Base-by-base conservation (phyloP, 1,140 invertebrate species). In the Oryctes rhinoceros region DNA sequence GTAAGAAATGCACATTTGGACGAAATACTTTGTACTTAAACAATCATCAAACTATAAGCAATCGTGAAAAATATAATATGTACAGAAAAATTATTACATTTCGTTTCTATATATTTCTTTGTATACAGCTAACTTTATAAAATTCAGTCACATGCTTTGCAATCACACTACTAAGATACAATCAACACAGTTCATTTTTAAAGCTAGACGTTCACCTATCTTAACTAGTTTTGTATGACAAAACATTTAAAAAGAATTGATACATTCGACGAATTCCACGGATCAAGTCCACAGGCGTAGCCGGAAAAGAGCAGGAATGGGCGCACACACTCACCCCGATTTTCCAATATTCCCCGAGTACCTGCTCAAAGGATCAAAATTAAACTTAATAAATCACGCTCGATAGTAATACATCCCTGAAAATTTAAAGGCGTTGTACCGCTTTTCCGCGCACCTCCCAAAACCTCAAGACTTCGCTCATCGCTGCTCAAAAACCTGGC, bases 1-100 rank as follows among this genome's bases (percentile, higher is more conserved):
- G 47, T 76, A 76, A 76, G 75, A 76, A 76, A 76, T 76, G 75
- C 75, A 76, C 75, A 76, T 76, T 76, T 76, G 75, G 75, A 76
- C 75, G 75, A 76, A 76, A 71, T 49, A 49, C 47, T 76, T 76
- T 76, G 75, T 76, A 76, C 75, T 76, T 49, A 76, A 76, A 76
- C 37, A 15, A 76, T 49, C 75, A 49, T 76, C 75, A 76, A 76
- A 76, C 75, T 76, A 76, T 76, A 76, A 76, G 75, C 75, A 76
- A 76, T 76, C 37, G 75, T 15, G 9, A 71, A 71, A 71, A 71
- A 71, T 71, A 71, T 71, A 71, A 71, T 71, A 71, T 71, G 65
- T 71, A 71, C 65, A 71, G 65, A 24, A 71, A 71, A 71, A 71
- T 71, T 71, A 71, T 71, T 71, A 71, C 65, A 71, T 71, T 71